phyloP scores from a whole-genome alignment of 2,797 vertebrate species.

The Poliocrania exsul region DNA sequence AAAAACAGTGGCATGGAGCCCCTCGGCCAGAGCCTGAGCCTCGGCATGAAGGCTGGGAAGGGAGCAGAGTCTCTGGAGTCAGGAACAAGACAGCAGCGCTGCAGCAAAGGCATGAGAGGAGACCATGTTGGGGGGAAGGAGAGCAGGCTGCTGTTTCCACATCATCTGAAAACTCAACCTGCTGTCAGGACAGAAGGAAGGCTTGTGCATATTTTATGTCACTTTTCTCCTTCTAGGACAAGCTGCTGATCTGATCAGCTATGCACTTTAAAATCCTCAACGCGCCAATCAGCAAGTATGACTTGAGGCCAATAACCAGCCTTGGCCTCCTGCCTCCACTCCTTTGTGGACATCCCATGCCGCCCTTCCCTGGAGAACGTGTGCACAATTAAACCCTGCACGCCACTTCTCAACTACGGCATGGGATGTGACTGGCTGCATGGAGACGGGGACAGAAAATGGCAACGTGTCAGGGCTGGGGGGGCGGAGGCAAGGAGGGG shows the following conservation, averaged over 20 bases:
- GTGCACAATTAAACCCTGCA: neutral
- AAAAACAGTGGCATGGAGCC: conserved; percentile 25
- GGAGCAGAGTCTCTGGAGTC: neutral
- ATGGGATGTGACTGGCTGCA: conserved; percentile 6
- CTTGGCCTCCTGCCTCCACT: conserved; percentile 36
- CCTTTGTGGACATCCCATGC: conserved; percentile 29
- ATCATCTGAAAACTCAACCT: conserved; percentile 63
- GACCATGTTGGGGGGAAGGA: conserved; percentile 53
- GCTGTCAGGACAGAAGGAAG: conserved; percentile 69
- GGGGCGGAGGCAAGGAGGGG: neutral
- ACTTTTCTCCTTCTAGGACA: conserved; percentile 59
- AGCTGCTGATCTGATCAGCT: conserved; percentile 54
- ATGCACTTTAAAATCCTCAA: conserved; percentile 4
- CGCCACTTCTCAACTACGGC: neutral
- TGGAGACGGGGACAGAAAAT: conserved; percentile 23
- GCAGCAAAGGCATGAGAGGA: neutral
- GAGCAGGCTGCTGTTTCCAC: conserved; percentile 63
- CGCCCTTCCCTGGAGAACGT: neutral
- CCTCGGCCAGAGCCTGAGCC: neutral
- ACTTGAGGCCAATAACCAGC: conserved; percentile 8
- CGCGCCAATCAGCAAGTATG: neutral
- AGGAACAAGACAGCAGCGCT: neutral
- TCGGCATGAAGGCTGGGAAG: neutral
- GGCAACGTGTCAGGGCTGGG: neutral
- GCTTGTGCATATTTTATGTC: conserved; percentile 60